phyloP scores from a whole-genome alignment of 2,113 vertebrate species.

The Galemys pyrenaicus region DNA sequence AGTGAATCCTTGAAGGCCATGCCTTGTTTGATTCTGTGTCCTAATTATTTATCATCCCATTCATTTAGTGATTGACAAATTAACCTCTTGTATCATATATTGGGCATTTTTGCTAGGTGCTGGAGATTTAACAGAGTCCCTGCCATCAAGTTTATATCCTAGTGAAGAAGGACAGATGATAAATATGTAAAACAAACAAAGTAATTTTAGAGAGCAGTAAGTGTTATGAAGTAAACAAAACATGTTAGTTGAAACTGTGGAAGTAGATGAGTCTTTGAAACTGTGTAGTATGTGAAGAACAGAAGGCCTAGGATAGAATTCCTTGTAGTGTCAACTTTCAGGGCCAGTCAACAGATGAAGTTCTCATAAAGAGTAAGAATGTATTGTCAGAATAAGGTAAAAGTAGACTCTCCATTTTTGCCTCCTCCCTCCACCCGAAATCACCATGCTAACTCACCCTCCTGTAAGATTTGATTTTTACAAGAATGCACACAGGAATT shows the following conservation, averaged over 20 bases:
- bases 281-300: background rate
- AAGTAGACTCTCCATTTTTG: background rate
- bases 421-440: background rate
- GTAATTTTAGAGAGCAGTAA: background rate
- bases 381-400: background rate
- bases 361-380: background rate
- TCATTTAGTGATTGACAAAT: background rate
- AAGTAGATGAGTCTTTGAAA: conserved; percentile 20
- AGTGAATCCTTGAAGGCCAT: background rate
- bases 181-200: background rate
- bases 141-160: background rate
- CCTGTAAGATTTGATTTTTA: background rate
- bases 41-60: background rate
- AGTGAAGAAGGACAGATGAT: background rate
- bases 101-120: background rate
- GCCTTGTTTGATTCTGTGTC: background rate
- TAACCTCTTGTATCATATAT: background rate
- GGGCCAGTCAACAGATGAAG: background rate
- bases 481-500: background rate
- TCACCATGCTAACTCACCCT: background rate
- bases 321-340: background rate
- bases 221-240: background rate
- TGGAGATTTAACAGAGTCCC: background rate
- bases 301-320: background rate
- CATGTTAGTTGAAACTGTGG: background rate